A percentile compares a stretch with the other conserved stretches of the same genome.
Conservation (phyloP, 2,113 vertebrate genomes). For the Alectura lathami region DNA sequence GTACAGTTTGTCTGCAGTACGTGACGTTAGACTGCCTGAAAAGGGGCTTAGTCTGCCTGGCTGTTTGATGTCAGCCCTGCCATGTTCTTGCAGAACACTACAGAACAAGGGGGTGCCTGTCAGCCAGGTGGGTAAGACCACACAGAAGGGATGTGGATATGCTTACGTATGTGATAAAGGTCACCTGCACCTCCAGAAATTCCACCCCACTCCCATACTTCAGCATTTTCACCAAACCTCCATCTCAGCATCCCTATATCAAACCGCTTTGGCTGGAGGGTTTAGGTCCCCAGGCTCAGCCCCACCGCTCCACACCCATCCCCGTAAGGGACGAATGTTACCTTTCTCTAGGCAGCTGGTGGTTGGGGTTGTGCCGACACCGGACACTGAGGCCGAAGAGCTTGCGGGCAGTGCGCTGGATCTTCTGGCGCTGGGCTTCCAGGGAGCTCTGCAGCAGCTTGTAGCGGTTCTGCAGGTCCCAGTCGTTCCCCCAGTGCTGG, state of each 20-base stretch:
- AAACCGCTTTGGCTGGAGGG: rapidly evolving
- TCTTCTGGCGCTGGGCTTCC: conserved; percentile 92
- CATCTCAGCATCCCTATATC: neutral
- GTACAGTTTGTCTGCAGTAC: neutral
- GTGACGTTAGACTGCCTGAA: neutral
- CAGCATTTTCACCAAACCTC: rapidly evolving
- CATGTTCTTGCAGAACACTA: neutral
- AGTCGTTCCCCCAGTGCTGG: conserved; percentile 98
- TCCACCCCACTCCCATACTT: neutral
- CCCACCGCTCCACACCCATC: neutral
- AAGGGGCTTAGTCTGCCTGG: neutral
- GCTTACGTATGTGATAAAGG: neutral
- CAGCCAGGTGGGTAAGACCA: neutral
- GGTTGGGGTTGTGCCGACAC: conserved; percentile 97
- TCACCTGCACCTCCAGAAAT: neutral
- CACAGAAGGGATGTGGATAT: neutral
- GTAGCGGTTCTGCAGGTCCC: conserved; percentile 97
- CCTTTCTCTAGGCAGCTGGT: conserved; percentile 99
- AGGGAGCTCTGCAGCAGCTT: conserved; percentile 93
- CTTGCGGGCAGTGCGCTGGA: conserved; percentile 95
- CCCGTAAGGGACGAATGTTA: conserved; percentile 42
- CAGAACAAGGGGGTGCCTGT: neutral
- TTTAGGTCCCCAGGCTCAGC: neutral
- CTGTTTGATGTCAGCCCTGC: neutral
- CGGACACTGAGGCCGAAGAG: conserved; percentile 97